These are phyloP conservation scores for Eupeodes corollae DNA, from an alignment of 1,140 invertebrate genomes.

Conservation along the genomic window DNA sequence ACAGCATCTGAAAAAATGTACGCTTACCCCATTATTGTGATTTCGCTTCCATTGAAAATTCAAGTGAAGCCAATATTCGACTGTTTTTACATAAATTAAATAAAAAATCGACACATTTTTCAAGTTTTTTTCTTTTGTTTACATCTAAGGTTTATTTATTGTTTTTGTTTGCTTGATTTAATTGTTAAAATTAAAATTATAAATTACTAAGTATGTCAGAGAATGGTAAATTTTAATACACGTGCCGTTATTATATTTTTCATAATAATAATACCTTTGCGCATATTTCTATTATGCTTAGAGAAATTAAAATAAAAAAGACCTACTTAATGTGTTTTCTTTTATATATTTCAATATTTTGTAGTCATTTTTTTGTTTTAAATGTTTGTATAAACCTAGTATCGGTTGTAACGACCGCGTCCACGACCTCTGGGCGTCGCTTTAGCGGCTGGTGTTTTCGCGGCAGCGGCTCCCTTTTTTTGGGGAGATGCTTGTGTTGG, in stretches of 20 bases:
- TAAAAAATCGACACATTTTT: no score
- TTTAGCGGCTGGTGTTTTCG: constrained; percentile 15
- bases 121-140: not conserved
- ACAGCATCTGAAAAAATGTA: no score
- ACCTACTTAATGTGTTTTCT: not conserved
- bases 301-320: constrained; percentile 1
- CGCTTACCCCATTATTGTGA: no score
- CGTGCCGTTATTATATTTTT: not conserved
- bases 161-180: not conserved
- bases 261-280: not conserved
- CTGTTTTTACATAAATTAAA: no score
- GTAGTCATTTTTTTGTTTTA: constrained; percentile 3
- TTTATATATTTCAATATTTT: constrained; percentile 3
- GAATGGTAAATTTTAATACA: not conserved
- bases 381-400: constrained; percentile 9
- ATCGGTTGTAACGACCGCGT: constrained; percentile 33
- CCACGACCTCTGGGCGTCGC: constrained; percentile 30
- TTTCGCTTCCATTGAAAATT: no score
- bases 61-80: no score
- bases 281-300: no score
- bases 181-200: constrained; percentile 1
- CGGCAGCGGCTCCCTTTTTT: constrained; percentile 21
- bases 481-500: constrained; percentile 16
- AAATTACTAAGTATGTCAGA: not conserved
- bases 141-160: not conserved